Conservation (phyloP, 2,797 vertebrate species). For the Stomatorhinus walkeri region DNA sequence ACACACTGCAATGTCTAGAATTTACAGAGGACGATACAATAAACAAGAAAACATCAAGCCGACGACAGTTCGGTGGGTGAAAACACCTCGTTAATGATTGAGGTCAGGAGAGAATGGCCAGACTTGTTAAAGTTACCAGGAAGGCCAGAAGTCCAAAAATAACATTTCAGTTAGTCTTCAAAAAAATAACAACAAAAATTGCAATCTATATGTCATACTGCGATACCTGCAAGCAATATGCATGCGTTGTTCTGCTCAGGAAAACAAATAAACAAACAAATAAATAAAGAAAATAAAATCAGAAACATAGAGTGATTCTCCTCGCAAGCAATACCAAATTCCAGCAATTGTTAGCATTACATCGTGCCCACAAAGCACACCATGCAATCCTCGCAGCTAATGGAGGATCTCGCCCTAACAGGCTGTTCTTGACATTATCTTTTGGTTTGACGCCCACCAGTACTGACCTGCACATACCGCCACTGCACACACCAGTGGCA, state of each 20-base stretch:
- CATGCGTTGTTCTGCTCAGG: background rate
- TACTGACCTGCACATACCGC: background rate
- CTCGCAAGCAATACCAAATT: constrained; percentile 8
- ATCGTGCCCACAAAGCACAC: background rate
- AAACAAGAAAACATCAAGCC: background rate
- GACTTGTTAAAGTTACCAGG: background rate
- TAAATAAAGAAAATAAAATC: constrained; percentile 10
- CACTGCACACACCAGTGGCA: background rate
- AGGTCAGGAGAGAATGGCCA: background rate
- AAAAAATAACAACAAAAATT: background rate
- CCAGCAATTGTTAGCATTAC: background rate
- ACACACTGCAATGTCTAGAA: background rate
- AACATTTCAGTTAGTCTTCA: background rate
- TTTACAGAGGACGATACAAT: background rate
- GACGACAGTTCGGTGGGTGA: background rate
- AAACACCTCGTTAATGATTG: background rate
- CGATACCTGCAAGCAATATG: background rate
- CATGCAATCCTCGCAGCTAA: constrained; percentile 2
- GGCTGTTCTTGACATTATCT: background rate
- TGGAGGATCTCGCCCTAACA: background rate
- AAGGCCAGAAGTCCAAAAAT: background rate
- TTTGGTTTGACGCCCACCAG: background rate
- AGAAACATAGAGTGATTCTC: constrained; percentile 18
- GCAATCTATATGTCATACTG: background rate
- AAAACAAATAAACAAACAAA: background rate